A percentile compares a stretch with the other conserved stretches of the same genome.
These are phyloP conservation scores for Taenioides sp. DNA, from an alignment of 2,797 vertebrate genomes.

Conservation along the genomic window DNA sequence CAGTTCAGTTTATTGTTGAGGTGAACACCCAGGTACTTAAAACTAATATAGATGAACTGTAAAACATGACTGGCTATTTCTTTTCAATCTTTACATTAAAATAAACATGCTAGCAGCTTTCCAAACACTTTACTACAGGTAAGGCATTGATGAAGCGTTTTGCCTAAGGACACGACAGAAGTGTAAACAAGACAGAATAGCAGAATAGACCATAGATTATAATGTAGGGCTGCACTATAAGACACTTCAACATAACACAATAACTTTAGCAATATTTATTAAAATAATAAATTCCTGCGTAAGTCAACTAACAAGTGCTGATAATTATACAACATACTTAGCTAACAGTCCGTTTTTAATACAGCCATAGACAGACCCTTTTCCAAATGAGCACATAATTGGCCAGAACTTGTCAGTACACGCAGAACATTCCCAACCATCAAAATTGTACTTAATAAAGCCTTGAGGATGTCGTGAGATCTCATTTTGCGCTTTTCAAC, in stretches of 20 bases:
- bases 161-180: not conserved
- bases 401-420: not conserved
- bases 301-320: not conserved
- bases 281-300: not conserved
- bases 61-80: too few relatives aligned
- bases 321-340: not conserved
- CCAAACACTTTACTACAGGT: too few relatives aligned
- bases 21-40: too few relatives aligned
- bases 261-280: not conserved
- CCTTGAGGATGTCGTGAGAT: not conserved
- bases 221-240: not conserved
- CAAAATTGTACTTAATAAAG: not conserved
- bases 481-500: not conserved
- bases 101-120: too few relatives aligned
- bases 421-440: not conserved
- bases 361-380: not conserved
- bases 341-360: not conserved
- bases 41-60: too few relatives aligned
- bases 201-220: not conserved
- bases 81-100: too few relatives aligned
- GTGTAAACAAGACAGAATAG: not conserved
- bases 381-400: not conserved
- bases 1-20: too few relatives aligned
- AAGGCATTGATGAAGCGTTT: not conserved
- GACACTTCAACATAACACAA: not conserved